These are phyloP conservation scores for Tretioscincus oriximinensis DNA, from an alignment of 2,113 vertebrate genomes.

Conservation along the genomic window DNA sequence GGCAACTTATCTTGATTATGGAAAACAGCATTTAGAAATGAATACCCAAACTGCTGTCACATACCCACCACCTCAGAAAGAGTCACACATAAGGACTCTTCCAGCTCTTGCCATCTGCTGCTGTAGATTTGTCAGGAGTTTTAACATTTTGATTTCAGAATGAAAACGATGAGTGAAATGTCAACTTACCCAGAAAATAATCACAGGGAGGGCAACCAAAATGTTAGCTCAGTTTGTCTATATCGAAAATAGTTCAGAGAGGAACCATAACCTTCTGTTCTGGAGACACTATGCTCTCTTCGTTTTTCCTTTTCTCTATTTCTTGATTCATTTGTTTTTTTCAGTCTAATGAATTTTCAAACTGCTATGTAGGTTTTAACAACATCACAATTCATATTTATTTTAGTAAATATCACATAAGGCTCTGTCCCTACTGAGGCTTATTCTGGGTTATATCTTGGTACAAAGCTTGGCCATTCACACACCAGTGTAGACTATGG, in stretches of 20 bases:
- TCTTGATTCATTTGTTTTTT: too few species aligned
- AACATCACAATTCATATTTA: neutral
- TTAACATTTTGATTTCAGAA: constrained; percentile 72
- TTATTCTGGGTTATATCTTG: too few species aligned
- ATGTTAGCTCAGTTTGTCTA: constrained; percentile 60
- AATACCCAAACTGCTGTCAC: constrained; percentile 36
- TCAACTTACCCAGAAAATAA: constrained; percentile 67
- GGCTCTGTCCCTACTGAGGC: too few species aligned
- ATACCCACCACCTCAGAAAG: constrained; percentile 30
- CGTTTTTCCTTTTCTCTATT: too few species aligned
- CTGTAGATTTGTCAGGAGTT: constrained; percentile 62
- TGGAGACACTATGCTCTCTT: neutral
- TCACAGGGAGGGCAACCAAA: constrained; percentile 59
- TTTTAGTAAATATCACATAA: neutral
- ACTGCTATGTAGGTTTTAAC: neutral
- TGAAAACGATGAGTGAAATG: constrained; percentile 68
- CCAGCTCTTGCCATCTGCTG: constrained; percentile 62
- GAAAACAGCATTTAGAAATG: constrained; percentile 49
- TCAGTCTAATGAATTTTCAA: neutral
- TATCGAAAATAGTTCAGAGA: constrained; percentile 36
- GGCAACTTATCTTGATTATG: constrained; percentile 42
- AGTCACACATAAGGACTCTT: constrained; percentile 38
- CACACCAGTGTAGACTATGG: too few species aligned
- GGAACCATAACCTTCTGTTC: constrained; percentile 10
- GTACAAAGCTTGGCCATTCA: too few species aligned